Evolutionary conservation across 2,797 vertebrate species (phyloP), one percentile per base, ranked within the genome.

Genomic region (Cirrhinus mrigala): DNA sequence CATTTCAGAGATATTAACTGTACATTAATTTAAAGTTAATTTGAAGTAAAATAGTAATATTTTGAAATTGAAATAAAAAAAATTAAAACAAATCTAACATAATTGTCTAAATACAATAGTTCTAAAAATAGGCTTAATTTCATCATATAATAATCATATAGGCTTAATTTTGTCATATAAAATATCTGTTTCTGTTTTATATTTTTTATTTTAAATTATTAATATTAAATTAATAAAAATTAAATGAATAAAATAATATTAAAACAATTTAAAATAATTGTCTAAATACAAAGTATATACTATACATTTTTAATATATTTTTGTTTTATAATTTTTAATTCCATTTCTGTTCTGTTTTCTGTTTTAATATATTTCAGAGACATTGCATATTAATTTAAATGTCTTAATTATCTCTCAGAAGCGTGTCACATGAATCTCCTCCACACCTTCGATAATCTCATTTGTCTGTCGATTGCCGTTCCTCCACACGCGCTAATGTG

Each of bases 401-500:
- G 71, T 22, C 16, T 83, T 33, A 18, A n/a, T 74, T 48, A 58
- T 48, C 27, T 60, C 1, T 11, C n/a, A 14, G 58, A 62, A 62
- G n/a, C 24, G 24, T 24, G 58, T 27, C n/a, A 14, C 79, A 52
- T 52, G 24, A 37, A 44, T 87, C 62, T 69, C 84, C 54, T 60
- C 69, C 76, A 74, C 62, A 81, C 68, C 52, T 74, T 24, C 70
- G 48, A 10, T 81, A 84, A 83, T 87, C 79, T 20, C 7, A 73
- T 89, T 90, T 75, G 37, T n/a, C 84, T 85, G 78, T 50, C 1
- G 18, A 82, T 24, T 84, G 85, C 62, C 3, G 1, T 71, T 24
- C 46, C 73, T 52, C 60, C 48, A 8, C 33, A 46, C 33, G 40
- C 85, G 20, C 70, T 68, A 77, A 29, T 84, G 54, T 56, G 86